A percentile compares a stretch with the other conserved stretches of the same genome.
Conservation (phyloP, 2,113 vertebrate species). For the Sinosuthora webbiana region DNA sequence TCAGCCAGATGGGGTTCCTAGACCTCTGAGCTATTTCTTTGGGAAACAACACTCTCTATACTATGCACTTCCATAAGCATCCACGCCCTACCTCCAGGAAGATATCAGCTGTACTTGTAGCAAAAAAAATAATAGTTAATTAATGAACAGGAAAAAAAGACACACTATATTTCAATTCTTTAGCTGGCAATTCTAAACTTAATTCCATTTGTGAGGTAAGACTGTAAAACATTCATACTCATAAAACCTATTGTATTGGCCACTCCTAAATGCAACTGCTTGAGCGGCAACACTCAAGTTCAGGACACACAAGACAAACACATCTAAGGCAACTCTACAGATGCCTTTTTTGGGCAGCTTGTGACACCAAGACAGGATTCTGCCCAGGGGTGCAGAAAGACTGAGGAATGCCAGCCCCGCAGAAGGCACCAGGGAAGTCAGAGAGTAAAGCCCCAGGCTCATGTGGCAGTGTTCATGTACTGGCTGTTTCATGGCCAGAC, state of each 20-base stretch:
- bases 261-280: not conserved
- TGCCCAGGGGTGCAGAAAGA: not conserved
- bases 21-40: not conserved
- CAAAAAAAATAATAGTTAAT: not conserved
- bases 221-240: not conserved
- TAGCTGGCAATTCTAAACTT: not conserved
- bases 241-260: not conserved
- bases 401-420: not conserved
- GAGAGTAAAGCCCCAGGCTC: rapidly evolving
- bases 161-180: not conserved
- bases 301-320: not conserved
- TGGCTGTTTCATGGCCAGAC: not conserved
- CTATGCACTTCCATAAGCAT: not conserved
- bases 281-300: not conserved
- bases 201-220: not conserved
- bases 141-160: not conserved
- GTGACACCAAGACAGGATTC: not conserved
- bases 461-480: not conserved
- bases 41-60: not conserved
- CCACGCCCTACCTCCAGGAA: not conserved
- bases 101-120: not conserved
- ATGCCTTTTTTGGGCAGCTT: not conserved
- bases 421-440: not conserved
- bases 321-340: not conserved
- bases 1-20: not conserved